Base-by-base conservation (phyloP, 2,797 vertebrate species). In the Schizothorax lantsangensis region DNA sequence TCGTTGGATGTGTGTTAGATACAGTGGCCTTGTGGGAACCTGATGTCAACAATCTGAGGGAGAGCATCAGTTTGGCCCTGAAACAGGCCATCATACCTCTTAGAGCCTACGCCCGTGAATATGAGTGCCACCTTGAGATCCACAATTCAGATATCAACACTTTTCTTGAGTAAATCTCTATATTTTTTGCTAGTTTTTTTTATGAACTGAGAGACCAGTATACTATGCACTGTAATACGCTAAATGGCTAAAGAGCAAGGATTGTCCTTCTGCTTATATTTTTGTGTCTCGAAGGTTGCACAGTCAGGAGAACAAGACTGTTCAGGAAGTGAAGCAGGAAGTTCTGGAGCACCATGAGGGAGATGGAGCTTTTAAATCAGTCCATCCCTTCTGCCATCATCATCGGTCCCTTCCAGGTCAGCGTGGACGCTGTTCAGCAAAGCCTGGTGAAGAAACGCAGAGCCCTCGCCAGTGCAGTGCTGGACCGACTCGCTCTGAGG, bases 391-490 rank as follows among this genome's bases (percentile, higher is more conserved):
- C 91, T 86, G 95, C 86, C 89, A 94, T 99, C 40, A 49, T 96
- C 87, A 97, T 99, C 2, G 98, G 98, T 17, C 97, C 97, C 9
- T 99, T 97, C 90, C 43, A 92, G 38, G 92, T 99, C 85, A 93
- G 71, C 1, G 91, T 96, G 3, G 95, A 97, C 73, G 73, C 80
- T 0, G 92, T 97, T 69, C 97, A 95, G 59, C 93, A 95, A 91
- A 94, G 87, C 88, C 94, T 99, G 47, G 93, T 93, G 2, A 93
- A 94, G 89, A 99, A 99, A 90, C 92, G 89, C 86, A 94, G 92
- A 82, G 91, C 88, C 11, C 91, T 99, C 90, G 96, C 96, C 45
- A 94, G 89, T 2, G 95, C 96, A 7, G 85, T 96, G 78, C 90
- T 99, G 62, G 95, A 96, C 45, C 89, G 94, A 73, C 89, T 98